A percentile compares a stretch with the other conserved stretches of the same genome.
These are phyloP conservation scores for Formicarius rufipectus DNA, from an alignment of 2,113 vertebrate genomes.

Conservation along the genomic window DNA sequence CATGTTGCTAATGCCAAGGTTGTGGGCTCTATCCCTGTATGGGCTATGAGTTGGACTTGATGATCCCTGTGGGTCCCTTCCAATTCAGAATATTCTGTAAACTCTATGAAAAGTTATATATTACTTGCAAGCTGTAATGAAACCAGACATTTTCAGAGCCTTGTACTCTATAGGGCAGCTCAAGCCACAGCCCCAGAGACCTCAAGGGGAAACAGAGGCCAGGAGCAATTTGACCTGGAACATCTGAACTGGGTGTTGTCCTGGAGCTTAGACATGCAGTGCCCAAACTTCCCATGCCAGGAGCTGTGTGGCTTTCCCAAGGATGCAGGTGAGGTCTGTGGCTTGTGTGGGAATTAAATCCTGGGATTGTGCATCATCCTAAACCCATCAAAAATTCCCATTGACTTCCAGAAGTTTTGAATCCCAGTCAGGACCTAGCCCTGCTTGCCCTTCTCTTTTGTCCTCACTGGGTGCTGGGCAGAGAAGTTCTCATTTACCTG, in stretches of 20 bases:
- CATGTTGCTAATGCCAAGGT: background rate
- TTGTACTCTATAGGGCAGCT: background rate
- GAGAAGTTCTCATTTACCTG: background rate
- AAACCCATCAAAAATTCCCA: background rate
- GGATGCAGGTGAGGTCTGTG: background rate
- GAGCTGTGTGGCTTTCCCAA: background rate
- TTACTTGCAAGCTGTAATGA: background rate
- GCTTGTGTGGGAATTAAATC: background rate
- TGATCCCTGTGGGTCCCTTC: background rate
- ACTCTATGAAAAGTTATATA: background rate
- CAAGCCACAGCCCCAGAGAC: rapidly evolving
- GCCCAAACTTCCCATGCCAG: background rate
- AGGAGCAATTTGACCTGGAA: background rate
- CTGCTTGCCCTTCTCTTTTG: background rate
- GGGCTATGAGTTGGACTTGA: background rate
- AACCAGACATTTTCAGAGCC: background rate
- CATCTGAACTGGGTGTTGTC: rapidly evolving
- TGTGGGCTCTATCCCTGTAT: background rate
- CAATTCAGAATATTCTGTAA: background rate
- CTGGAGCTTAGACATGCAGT: rapidly evolving
- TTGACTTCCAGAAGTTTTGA: background rate
- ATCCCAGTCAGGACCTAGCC: background rate
- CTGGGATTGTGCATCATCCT: background rate
- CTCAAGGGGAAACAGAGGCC: background rate
- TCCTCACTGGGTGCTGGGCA: background rate